A percentile compares a stretch with the other conserved stretches of the same genome.
Conservation (phyloP, 2,797 vertebrate species). For the Cyprinodon diabolis region DNA sequence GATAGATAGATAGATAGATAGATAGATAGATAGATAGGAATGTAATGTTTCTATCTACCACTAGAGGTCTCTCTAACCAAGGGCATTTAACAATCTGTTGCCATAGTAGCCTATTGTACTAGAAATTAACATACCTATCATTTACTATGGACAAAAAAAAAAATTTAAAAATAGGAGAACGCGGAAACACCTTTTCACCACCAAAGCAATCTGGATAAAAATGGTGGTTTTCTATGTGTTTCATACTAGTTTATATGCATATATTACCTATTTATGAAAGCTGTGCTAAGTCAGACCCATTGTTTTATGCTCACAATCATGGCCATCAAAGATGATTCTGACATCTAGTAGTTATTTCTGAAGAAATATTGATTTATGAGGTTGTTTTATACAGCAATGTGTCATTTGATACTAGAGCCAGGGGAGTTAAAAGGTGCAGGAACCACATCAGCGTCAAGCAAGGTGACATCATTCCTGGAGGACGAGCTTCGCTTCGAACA, state of each 20-base stretch:
- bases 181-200: neutral
- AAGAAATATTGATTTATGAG: neutral
- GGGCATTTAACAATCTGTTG: neutral
- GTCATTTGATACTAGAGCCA: neutral
- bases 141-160: neutral
- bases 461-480: neutral
- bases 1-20: conserved; percentile 14
- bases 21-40: conserved; percentile 9
- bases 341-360: neutral
- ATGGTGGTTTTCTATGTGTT: neutral
- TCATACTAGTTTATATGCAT: neutral
- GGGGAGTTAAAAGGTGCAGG: neutral
- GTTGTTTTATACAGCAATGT: neutral
- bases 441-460: conserved; percentile 2
- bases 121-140: neutral
- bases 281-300: too few species aligned
- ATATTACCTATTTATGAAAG: too few species aligned
- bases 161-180: neutral
- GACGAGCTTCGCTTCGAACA: neutral
- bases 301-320: neutral
- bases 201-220: neutral
- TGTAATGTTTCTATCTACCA: conserved; percentile 33
- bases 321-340: neutral
- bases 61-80: conserved; percentile 38
- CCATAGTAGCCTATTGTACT: neutral